Base-by-base conservation (phyloP, 2,797 vertebrate species). In the Monodelphis domestica region DNA sequence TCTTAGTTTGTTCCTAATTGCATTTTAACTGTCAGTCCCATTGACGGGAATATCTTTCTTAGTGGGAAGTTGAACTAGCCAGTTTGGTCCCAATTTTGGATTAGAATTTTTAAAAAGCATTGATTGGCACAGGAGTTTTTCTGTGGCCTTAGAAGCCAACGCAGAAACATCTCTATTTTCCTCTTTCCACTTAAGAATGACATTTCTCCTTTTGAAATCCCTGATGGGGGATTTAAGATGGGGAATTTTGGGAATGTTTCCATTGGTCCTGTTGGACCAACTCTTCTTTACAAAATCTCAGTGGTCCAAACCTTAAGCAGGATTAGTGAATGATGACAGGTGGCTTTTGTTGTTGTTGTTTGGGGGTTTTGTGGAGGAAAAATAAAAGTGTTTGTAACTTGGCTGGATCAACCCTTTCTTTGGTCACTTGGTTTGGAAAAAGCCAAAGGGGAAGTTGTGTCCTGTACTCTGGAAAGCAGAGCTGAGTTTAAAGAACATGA, bases 1-100 rank as follows among this genome's bases (percentile, higher is more conserved):
- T 91, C 91, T 92, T 59, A 53, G 88, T 91, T 55, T 50, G 89
- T 90, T 51, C 93, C 87, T 94, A 84, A 89, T 87, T 94, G 55
- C 87, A 12, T 89, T 70, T 92, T 84, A 55, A n/a, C 5, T 0
- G 87, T 93, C 87, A 90, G 7, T 92, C 91, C 14, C 55, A 78
- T 55, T 91, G 38, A 55, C 45, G 89, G 88, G 89, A 95, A 50
- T 24, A 12, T 12, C 4, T 91, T 63, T 38, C 55, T 93, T 52
- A 89, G 78, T 5, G 53, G 89, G 45, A 78, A 96, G 90, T 87
- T 94, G 89, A 92, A 96, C 89, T 50, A 57, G 54, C 90, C 28
- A 30, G 17, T 53, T 78, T 93, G 56, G 92, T 28, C 54, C 89
- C 89, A 88, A 87, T 89, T 54, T 70, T 17, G 15, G 24, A 51